Evolutionary conservation across 1,140 invertebrate genomes (phyloP), one percentile per base, ranked within the genome.

Genomic region (Patella vulgata): DNA sequence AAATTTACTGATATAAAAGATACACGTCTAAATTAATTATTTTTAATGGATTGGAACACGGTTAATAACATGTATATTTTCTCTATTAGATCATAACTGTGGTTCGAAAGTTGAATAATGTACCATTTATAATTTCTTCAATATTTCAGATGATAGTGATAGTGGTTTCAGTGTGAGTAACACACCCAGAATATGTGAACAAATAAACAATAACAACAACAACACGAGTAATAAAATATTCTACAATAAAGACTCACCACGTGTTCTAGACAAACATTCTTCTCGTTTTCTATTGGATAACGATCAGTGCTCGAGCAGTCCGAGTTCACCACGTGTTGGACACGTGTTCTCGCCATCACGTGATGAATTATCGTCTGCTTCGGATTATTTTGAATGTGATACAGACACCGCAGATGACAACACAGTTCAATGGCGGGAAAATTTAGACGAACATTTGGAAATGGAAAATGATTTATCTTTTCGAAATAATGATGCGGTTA

Each of bases 101-200:
- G n/a, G n/a, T n/a, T n/a, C n/a, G n/a, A n/a, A n/a, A n/a, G n/a
- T n/a, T n/a, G n/a, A n/a, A n/a, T n/a, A n/a, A n/a, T n/a, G n/a
- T n/a, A n/a, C n/a, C n/a, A n/a, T n/a, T n/a, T n/a, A n/a, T n/a
- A n/a, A n/a, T n/a, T n/a, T n/a, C n/a, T n/a, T n/a, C n/a, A n/a
- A n/a, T n/a, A n/a, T 53, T 62, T n/a, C 44, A 72, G 70, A 70
- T 65, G 70, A 73, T n/a, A 64, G 60, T 40, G 70, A 73, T 39
- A 73, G 64, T 56, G 67, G 67, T 11, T 44, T 64, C 9, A 66
- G 66, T 52, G 63, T 68, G 9, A 57, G 59, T 4, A 54, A 64
- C 23, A 73, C 70, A 2, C 70, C 70, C 0, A 47, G 59, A 51
- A 55, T 66, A 55, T 46, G 60, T 3, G 58, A 54, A 40, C 19